phyloP scores from a whole-genome alignment of 2,888 invertebrate species.

The Chymomyza caudatula region DNA sequence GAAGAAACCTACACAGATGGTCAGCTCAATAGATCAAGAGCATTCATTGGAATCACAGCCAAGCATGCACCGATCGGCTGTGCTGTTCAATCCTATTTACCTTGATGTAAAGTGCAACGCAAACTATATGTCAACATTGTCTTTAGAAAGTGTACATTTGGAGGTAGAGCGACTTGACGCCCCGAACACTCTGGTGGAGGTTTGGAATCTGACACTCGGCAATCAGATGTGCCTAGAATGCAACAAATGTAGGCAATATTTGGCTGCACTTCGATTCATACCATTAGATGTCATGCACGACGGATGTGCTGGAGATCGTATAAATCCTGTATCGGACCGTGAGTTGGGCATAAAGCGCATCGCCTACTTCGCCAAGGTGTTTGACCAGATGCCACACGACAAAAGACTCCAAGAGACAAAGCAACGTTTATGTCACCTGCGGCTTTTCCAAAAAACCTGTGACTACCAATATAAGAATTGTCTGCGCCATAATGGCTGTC shows the following conservation, averaged over 20 bases:
- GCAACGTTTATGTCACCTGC: slow-evolving; percentile 24
- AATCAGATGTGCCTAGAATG: too few species aligned
- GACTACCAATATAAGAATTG: background rate
- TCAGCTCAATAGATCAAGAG: background rate
- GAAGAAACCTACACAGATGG: too few species aligned
- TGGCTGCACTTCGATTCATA: background rate
- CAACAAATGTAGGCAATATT: background rate
- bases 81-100: background rate
- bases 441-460: slow-evolving; percentile 5
- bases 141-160: too few species aligned
- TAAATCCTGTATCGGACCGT: background rate
- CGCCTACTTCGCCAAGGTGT: background rate
- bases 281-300: slow-evolving; percentile 14
- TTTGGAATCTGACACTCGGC: slow-evolving; percentile 35
- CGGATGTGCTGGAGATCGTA: background rate
- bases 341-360: background rate
- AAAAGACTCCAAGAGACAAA: slow-evolving; percentile 1
- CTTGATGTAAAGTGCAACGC: too few species aligned
- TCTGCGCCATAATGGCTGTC: background rate
- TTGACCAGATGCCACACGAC: background rate
- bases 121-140: too few species aligned
- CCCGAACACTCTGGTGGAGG: slow-evolving; percentile 16
- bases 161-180: background rate
- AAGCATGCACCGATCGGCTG: background rate
- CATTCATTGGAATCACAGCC: background rate